Evolutionary conservation across 2,888 invertebrate species (phyloP).

Genomic region (Caenorhabditis plicata): DNA sequence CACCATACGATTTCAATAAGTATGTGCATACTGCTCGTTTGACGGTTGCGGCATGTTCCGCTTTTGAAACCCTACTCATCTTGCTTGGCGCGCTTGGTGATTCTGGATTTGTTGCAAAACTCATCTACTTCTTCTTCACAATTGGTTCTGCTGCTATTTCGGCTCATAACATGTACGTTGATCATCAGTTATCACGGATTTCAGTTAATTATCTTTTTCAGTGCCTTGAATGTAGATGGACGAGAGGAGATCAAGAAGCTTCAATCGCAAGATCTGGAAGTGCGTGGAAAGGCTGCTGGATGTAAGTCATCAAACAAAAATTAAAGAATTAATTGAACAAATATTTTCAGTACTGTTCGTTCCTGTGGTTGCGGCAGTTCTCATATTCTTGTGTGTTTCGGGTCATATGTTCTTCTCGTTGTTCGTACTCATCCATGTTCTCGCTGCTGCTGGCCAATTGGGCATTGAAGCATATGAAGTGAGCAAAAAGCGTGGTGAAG

Average conservation of each 20-base stretch:
- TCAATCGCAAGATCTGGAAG: constrained; percentile 18
- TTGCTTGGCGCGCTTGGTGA: constrained; percentile 27
- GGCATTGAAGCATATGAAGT: constrained; percentile 33
- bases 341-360: constrained; percentile 11
- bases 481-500: constrained; percentile 11
- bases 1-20: constrained; percentile 34
- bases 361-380: constrained; percentile 23
- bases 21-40: constrained; percentile 27
- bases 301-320: background rate
- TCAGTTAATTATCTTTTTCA: no score
- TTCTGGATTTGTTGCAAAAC: constrained; percentile 20
- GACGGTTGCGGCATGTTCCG: constrained; percentile 22
- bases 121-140: constrained; percentile 28
- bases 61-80: constrained; percentile 26
- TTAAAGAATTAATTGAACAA: background rate
- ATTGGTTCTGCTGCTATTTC: constrained; percentile 22
- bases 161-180: constrained; percentile 30
- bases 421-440: constrained; percentile 31
- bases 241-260: constrained; percentile 28
- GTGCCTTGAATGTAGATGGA: constrained; percentile 27
- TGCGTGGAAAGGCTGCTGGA: constrained; percentile 24
- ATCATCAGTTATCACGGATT: no score
- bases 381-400: constrained; percentile 33
- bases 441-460: constrained; percentile 28
- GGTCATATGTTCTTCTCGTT: constrained; percentile 36